phyloP scores from a whole-genome alignment of 2,888 invertebrate species.

The Rhingia rostrata region DNA sequence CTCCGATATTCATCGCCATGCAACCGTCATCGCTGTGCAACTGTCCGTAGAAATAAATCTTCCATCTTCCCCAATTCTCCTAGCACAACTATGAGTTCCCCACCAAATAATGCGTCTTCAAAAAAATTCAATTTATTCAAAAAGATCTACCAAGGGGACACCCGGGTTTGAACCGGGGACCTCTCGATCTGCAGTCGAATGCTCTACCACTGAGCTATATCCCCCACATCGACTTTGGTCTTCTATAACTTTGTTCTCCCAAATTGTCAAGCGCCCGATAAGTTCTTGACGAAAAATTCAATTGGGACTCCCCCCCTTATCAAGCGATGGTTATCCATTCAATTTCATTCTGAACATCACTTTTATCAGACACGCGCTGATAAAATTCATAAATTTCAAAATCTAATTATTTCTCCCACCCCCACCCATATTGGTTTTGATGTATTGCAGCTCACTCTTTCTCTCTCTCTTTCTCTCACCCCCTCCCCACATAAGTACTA shows the following conservation, averaged over 20 bases:
- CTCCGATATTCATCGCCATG: no score
- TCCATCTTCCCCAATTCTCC: no score
- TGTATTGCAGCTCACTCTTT: no score
- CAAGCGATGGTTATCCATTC: neutral
- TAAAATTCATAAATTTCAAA: neutral
- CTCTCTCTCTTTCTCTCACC: neutral
- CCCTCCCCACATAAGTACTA: neutral
- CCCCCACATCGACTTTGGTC: conserved; percentile 43
- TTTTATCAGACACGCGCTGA: conserved; percentile 24
- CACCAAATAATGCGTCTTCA: no score
- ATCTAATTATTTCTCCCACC: conserved; percentile 14
- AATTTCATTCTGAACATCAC: neutral
- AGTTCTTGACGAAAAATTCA: no score
- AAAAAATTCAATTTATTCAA: neutral
- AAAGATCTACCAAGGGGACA: conserved; percentile 71
- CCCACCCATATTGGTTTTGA: neutral
- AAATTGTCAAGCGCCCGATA: neutral
- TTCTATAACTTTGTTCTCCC: neutral
- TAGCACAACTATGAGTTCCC: neutral
- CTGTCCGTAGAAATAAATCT: no score
- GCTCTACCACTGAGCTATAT: conserved; percentile 78
- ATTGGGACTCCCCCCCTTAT: neutral
- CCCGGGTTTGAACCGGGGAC: conserved; percentile 78
- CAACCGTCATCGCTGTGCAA: no score
- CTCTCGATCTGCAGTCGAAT: conserved; percentile 78